These are phyloP conservation scores for Nothocercus julius DNA, from an alignment of 2,113 vertebrate species.

Conservation along the genomic window DNA sequence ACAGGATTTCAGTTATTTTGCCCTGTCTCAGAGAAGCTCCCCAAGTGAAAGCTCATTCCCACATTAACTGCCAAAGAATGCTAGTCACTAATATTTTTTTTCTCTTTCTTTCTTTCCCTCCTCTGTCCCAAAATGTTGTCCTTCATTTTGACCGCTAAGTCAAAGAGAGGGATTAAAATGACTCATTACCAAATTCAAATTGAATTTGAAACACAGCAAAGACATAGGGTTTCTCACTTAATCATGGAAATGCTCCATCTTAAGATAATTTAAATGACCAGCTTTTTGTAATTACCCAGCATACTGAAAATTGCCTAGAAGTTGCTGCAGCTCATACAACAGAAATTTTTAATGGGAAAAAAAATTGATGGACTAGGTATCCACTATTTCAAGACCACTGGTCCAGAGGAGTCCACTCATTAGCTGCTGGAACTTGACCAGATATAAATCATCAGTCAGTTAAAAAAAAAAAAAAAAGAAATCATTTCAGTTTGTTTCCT, in stretches of 20 bases:
- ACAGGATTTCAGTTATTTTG: not conserved
- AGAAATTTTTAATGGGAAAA: not conserved
- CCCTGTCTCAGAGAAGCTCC: not conserved
- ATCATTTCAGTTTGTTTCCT: not conserved
- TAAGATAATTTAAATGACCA: not conserved
- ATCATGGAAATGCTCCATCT: not conserved
- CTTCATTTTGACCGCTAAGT: not conserved
- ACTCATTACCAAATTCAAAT: constrained; percentile 23
- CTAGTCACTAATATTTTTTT: not conserved
- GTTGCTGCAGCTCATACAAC: not conserved
- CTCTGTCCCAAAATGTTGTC: not conserved
- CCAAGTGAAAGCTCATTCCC: not conserved
- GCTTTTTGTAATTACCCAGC: not conserved
- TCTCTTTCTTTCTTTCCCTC: not conserved
- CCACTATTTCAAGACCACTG: not conserved
- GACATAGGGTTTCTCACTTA: not conserved
- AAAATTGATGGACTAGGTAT: not conserved
- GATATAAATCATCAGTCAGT: not conserved
- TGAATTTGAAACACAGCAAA: not conserved
- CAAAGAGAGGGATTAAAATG: not conserved
- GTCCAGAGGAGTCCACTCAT: not conserved
- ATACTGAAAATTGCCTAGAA: not conserved
- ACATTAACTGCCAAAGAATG: not conserved
- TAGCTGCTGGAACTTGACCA: not conserved
- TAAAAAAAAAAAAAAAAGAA: not conserved